phyloP scores from a whole-genome alignment of 2,888 invertebrate species.

The Philonicus albiceps region DNA sequence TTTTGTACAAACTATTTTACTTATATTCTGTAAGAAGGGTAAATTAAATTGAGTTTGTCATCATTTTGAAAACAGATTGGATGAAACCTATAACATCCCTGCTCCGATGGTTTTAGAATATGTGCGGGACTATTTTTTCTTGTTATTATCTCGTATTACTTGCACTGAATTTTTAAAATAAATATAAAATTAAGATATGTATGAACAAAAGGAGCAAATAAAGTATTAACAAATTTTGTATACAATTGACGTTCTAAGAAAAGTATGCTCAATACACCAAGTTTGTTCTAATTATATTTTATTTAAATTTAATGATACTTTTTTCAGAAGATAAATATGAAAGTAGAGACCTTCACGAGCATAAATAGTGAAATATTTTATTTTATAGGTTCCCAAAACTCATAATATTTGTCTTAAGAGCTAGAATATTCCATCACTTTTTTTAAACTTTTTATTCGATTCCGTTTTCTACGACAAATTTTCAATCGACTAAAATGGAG shows the following conservation, averaged over 20 bases:
- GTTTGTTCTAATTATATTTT: too few species aligned
- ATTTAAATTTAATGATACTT: too few species aligned
- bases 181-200: neutral
- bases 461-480: too few species aligned
- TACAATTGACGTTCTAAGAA: neutral
- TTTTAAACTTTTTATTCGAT: too few species aligned
- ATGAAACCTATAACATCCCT: slow-evolving; percentile 9
- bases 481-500: too few species aligned
- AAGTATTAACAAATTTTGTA: neutral
- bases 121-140: neutral
- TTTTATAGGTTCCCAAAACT: neutral
- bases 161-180: neutral
- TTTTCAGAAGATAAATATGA: too few species aligned
- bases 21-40: neutral
- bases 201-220: neutral
- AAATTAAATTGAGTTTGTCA: neutral
- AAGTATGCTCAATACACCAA: too few species aligned
- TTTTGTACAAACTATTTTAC: slow-evolving; percentile 18
- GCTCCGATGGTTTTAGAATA: neutral
- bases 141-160: neutral
- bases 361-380: neutral
- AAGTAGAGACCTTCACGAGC: neutral
- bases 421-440: neutral
- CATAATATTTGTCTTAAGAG: neutral
- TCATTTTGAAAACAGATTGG: neutral